phyloP scores from a whole-genome alignment of 2,113 vertebrate genomes.

The Mus pahari region DNA sequence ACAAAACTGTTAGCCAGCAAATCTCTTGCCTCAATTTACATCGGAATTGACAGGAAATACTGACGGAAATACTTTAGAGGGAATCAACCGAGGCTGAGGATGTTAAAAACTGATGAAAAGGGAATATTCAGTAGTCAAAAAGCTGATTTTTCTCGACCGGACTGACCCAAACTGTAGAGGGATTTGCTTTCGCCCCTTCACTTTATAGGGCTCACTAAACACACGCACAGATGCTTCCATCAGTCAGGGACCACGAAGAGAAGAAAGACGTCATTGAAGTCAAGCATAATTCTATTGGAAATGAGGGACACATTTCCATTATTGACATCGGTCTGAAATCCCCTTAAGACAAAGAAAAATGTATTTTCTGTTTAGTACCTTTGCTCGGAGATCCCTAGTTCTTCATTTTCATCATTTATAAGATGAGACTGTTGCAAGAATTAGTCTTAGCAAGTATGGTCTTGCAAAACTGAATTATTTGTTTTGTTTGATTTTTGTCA shows the following conservation, averaged over 20 bases:
- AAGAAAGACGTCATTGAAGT: background rate
- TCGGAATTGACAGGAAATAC: constrained; percentile 43
- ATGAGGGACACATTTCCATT: background rate
- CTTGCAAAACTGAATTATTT: background rate
- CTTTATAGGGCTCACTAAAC: background rate
- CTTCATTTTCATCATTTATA: background rate
- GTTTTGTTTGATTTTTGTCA: no score
- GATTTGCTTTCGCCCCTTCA: constrained; percentile 13
- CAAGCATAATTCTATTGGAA: background rate
- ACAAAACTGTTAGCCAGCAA: constrained; percentile 5
- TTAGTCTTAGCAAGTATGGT: background rate
- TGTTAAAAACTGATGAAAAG: constrained; percentile 48
- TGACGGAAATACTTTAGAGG: constrained; percentile 51
- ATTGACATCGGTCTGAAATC: background rate
- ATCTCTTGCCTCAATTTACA: constrained; percentile 54
- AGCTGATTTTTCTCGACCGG: constrained; percentile 67
- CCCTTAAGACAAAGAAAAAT: background rate
- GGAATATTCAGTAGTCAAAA: constrained; percentile 65
- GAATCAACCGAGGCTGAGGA: constrained; percentile 51
- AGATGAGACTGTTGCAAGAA: background rate
- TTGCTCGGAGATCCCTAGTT: background rate
- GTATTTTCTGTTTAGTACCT: background rate
- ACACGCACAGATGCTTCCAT: constrained; percentile 14
- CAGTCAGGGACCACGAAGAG: background rate
- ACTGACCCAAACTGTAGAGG: constrained; percentile 36